These are phyloP conservation scores for Tachina lurida DNA, from an alignment of 2,888 invertebrate genomes.

Conservation along the genomic window DNA sequence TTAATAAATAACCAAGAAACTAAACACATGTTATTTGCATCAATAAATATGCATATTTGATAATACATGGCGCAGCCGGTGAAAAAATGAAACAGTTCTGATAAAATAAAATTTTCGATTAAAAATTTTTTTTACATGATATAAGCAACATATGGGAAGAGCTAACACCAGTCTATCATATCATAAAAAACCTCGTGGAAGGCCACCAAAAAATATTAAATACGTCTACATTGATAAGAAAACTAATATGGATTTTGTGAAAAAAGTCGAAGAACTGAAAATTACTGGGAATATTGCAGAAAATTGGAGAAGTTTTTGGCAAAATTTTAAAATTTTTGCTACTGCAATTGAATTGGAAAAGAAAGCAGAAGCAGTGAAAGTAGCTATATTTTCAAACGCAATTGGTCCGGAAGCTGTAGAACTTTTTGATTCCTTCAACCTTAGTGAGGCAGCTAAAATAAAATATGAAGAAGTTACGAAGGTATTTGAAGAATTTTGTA, in stretches of 20 bases:
- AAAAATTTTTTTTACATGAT: too few relatives aligned
- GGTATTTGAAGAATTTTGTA: constrained; percentile 69
- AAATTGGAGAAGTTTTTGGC: constrained; percentile 74
- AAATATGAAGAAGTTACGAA: constrained; percentile 66
- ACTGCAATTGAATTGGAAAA: constrained; percentile 72
- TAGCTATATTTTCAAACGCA: constrained; percentile 72
- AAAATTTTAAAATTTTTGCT: constrained; percentile 73
- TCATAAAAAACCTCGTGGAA: constrained; percentile 58
- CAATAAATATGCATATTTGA: too few relatives aligned
- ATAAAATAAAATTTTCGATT: too few relatives aligned
- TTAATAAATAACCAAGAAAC: too few relatives aligned
- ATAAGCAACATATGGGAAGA: too few relatives aligned
- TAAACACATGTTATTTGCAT: too few relatives aligned
- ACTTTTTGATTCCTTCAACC: constrained; percentile 56
- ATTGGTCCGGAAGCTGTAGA: constrained; percentile 55
- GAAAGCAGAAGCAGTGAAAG: constrained; percentile 70
- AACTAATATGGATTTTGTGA: constrained; percentile 56
- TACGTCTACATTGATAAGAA: constrained; percentile 26
- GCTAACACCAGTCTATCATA: too few relatives aligned
- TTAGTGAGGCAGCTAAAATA: constrained; percentile 36
- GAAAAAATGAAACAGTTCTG: too few relatives aligned
- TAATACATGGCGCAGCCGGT: too few relatives aligned
- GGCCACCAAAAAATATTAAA: constrained; percentile 49
- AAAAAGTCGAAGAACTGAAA: constrained; percentile 63
- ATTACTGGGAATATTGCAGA: constrained; percentile 70